Conservation (phyloP, 2,888 invertebrate species). For the Spisula solida region DNA sequence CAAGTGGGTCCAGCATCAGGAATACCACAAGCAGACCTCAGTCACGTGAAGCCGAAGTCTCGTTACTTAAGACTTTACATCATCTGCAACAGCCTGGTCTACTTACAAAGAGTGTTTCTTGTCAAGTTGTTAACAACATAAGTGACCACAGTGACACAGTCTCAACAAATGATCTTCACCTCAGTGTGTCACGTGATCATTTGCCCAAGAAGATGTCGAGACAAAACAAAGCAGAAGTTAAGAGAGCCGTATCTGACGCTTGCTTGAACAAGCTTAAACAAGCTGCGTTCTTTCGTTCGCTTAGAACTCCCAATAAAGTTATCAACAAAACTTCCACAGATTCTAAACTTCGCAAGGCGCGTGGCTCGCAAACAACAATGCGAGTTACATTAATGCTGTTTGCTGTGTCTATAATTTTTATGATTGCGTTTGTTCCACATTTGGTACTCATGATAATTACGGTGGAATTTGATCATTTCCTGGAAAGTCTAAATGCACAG, state of each 20-base stretch:
- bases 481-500: constrained; percentile 42
- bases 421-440: constrained; percentile 62
- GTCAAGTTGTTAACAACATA: not conserved
- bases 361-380: constrained; percentile 50
- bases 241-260: constrained; percentile 33
- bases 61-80: not conserved
- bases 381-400: constrained; percentile 69
- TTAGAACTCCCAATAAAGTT: not conserved
- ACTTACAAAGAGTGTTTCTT: not conserved
- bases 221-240: not conserved
- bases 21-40: not conserved
- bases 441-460: constrained; percentile 62
- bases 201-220: not conserved
- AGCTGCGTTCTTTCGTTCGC: constrained; percentile 2
- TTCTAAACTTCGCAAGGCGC: not conserved
- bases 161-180: not conserved
- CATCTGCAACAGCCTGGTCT: not conserved
- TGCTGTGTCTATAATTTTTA: constrained; percentile 64
- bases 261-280: constrained; percentile 31
- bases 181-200: not conserved
- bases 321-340: not conserved
- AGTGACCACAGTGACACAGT: not conserved
- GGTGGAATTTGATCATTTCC: constrained; percentile 32
- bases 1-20: not conserved
- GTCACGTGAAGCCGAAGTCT: not conserved